phyloP scores from a whole-genome alignment of 2,797 vertebrate species.

The Sphenopsis melanotis region DNA sequence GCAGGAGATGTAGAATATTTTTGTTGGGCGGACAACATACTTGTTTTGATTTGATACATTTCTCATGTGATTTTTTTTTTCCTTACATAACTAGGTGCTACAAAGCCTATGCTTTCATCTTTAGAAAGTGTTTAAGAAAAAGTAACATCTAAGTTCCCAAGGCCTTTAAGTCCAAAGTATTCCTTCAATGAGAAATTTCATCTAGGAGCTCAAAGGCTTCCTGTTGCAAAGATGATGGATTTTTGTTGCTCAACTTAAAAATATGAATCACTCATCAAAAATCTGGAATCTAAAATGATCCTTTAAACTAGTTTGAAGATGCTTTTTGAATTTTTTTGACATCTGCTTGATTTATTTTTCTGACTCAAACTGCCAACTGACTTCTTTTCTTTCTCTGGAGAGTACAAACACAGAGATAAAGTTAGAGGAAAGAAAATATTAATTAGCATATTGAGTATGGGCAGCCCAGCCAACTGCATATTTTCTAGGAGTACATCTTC shows the following conservation, averaged over 20 bases:
- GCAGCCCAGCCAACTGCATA: background rate
- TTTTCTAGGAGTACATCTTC: background rate
- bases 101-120: background rate
- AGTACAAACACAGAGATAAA: background rate
- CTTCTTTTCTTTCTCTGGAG: background rate
- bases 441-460: background rate
- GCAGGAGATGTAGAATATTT: background rate
- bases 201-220: background rate
- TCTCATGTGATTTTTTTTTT: background rate
- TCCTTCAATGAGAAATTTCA: conserved; percentile 10
- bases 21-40: background rate
- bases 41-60: background rate
- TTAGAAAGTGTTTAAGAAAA: background rate
- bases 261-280: conserved; percentile 10
- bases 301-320: background rate
- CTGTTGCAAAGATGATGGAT: background rate
- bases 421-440: background rate
- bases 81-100: background rate
- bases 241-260: conserved; percentile 1
- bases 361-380: background rate
- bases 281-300: background rate
- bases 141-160: background rate
- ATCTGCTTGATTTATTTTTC: background rate
- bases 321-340: conserved; percentile 1
- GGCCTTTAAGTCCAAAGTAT: background rate